phyloP scores from a whole-genome alignment of 2,888 invertebrate species.

The Escarpia spicata region DNA sequence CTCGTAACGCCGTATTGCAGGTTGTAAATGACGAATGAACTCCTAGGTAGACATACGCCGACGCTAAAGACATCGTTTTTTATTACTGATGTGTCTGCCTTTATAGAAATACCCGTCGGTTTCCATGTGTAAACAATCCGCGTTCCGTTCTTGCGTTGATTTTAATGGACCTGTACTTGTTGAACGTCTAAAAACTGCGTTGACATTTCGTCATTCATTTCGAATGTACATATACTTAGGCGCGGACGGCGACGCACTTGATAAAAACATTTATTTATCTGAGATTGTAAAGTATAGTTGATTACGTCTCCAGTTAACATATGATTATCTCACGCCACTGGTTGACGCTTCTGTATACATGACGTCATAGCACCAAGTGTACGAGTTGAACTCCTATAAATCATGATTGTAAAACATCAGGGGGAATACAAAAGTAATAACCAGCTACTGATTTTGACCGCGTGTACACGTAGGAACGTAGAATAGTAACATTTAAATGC shows the following conservation, averaged over 20 bases:
- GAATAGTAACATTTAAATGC: neutral
- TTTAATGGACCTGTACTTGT: neutral
- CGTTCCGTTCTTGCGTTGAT: neutral
- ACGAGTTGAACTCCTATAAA: neutral
- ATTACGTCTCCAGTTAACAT: neutral
- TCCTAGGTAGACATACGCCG: neutral
- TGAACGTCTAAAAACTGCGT: neutral
- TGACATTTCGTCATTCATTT: neutral
- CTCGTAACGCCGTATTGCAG: neutral
- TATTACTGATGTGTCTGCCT: neutral
- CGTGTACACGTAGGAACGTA: neutral
- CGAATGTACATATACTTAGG: neutral
- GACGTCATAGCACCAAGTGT: neutral
- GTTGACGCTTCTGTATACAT: neutral
- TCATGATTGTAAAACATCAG: neutral
- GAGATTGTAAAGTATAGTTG: neutral
- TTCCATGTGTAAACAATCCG: neutral
- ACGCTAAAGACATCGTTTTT: constrained; percentile 2
- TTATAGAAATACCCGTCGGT: neutral
- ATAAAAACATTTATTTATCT: neutral
- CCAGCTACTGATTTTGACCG: neutral
- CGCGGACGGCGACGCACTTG: neutral
- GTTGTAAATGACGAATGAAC: neutral
- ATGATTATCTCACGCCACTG: neutral
- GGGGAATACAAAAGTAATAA: neutral